Evolutionary conservation across 1,140 invertebrate species (phyloP), one percentile per base, ranked within the genome.

Genomic region (Mycetomoellerius zeteki): DNA sequence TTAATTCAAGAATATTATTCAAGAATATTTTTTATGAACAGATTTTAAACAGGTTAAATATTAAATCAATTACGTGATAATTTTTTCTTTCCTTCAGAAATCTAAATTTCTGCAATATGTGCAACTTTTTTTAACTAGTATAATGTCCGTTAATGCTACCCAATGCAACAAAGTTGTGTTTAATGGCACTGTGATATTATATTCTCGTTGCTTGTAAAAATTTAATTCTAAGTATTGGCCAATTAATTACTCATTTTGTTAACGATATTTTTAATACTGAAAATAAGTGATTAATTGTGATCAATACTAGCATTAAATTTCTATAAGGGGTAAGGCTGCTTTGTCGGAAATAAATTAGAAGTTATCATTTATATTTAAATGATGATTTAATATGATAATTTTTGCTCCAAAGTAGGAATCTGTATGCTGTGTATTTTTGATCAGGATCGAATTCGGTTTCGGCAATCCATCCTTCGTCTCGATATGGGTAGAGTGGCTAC

Each of bases 401-500:
- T 33, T 80, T 24, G 47, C 14, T 54, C 14, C 58, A 62, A 33
- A 52, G 5, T 65, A 52, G 27, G 60, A 56, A 52, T 81, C 33
- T 24, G n/a, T 12, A 50, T 14, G 8, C 16, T 37, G 33, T 27
- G 37, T 12, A 30, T 30, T 30, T 43, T 12, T 71, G 21, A 27
- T 69, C 64, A 27, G 50, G 21, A 54, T 84, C 54, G 69, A 73
- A 62, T 54, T 50, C 37, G 33, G 69, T 50, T 27, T 84, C 62
- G 82, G 84, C 21, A 86, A 89, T 80, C 77, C 81, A 78, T 78
- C 87, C 89, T 86, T 71, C 21, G 50, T 84, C 73, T 64, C 24
- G 27, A 65, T 30, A 58, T 84, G 86, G 88, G 82, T 87, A 88
- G 88, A 90, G 89, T 60, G 65, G 86, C 89, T 85, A 86, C 89